phyloP scores from a whole-genome alignment of 2,888 invertebrate species.

The Parnassius smintheus region DNA sequence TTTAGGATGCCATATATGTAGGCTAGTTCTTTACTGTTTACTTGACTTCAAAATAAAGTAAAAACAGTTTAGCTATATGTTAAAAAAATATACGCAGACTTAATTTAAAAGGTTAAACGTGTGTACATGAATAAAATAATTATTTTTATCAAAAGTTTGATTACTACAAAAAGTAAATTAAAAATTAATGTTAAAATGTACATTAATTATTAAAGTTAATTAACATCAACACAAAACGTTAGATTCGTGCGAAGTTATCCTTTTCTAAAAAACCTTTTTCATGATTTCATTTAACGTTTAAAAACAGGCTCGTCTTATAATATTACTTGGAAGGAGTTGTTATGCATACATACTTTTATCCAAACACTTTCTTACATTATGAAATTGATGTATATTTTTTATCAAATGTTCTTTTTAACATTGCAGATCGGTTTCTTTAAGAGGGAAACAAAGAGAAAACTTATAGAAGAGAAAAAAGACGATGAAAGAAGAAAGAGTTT shows the following conservation, averaged over 20 bases:
- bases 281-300: constrained; percentile 4
- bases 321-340: not conserved
- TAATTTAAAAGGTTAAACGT: not conserved
- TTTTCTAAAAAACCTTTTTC: constrained; percentile 1
- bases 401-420: not conserved
- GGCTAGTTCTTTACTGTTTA: not conserved
- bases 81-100: not conserved
- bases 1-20: constrained; percentile 13
- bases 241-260: not conserved
- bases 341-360: not conserved
- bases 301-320: constrained; percentile 3
- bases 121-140: not conserved
- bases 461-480: constrained; percentile 41
- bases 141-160: too few species aligned
- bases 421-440: constrained; percentile 63
- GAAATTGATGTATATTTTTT: not conserved
- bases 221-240: too few species aligned
- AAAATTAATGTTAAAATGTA: too few species aligned
- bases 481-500: constrained; percentile 20
- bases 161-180: too few species aligned
- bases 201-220: too few species aligned
- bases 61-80: not conserved
- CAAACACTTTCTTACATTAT: not conserved
- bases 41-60: not conserved
- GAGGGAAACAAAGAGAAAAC: constrained; percentile 51